phyloP scores from a whole-genome alignment of 1,140 invertebrate genomes.

The Sycobia sp. region DNA sequence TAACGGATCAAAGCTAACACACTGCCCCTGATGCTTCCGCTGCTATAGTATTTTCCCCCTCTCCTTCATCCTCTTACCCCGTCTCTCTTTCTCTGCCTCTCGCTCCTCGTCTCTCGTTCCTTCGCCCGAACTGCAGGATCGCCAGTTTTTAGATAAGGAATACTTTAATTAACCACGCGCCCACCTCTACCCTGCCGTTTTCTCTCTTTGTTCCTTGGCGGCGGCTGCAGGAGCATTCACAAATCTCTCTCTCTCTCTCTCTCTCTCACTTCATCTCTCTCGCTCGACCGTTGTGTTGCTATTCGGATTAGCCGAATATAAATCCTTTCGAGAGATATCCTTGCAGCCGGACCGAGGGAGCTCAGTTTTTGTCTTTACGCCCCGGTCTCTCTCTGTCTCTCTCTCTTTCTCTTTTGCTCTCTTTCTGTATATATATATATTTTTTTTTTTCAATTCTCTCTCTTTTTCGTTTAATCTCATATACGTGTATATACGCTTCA shows the following conservation, averaged over 20 bases:
- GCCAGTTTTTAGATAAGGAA: conserved; percentile 61
- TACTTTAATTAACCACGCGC: conserved; percentile 56
- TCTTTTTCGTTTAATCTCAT: no score
- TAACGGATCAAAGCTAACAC: conserved; percentile 57
- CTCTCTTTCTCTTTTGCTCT: neutral
- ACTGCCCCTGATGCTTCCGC: conserved; percentile 39
- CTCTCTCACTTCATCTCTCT: neutral
- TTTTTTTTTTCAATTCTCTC: no score
- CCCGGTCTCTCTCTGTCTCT: neutral
- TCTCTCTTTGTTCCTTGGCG: neutral
- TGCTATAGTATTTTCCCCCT: conserved; percentile 9
- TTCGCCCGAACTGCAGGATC: conserved; percentile 44
- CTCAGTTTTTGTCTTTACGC: conserved; percentile 3
- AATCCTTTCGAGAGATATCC: conserved; percentile 16
- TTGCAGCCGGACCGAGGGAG: neutral
- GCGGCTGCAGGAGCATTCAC: neutral
- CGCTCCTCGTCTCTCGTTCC: conserved; percentile 5
- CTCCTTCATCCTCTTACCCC: neutral
- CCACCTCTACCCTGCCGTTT: conserved; percentile 6
- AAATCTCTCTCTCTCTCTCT: neutral
- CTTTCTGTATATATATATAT: no score
- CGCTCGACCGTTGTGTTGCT: neutral
- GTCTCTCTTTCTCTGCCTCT: neutral
- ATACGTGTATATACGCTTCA: no score
- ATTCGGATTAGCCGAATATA: conserved; percentile 27